Evolutionary conservation across 2,888 invertebrate species (phyloP).

Genomic region (Andricus quercusramuli): DNA sequence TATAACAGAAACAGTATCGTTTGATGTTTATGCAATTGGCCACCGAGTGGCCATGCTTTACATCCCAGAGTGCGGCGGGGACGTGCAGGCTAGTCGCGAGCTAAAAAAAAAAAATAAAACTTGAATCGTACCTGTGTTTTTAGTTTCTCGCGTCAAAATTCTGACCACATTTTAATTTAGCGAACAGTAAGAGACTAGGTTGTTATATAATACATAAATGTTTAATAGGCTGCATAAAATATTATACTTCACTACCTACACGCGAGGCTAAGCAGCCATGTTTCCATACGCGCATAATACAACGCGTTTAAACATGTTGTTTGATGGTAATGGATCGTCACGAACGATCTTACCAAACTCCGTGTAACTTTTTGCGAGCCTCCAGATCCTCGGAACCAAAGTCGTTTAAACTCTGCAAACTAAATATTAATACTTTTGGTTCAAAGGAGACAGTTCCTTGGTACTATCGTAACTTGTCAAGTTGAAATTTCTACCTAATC

Average conservation of each 20-base stretch:
- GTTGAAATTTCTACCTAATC: background rate
- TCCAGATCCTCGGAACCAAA: conserved; percentile 28
- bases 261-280: conserved; percentile 60
- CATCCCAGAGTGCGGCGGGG: conserved; percentile 57
- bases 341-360: conserved; percentile 42
- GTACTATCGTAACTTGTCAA: background rate
- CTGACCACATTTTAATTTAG: conserved; percentile 62
- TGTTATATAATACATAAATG: conserved; percentile 63
- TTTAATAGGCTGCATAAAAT: conserved; percentile 63
- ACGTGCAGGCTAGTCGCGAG: conserved; percentile 64
- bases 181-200: conserved; percentile 62
- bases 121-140: conserved; percentile 70
- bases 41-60: conserved; percentile 71
- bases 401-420: conserved; percentile 33
- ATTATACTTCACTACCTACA: conserved; percentile 59
- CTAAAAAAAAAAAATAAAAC: conserved; percentile 53
- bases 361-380: conserved; percentile 47
- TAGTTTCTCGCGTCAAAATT: conserved; percentile 66
- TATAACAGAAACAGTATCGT: conserved; percentile 67
- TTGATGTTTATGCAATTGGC: conserved; percentile 76
- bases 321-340: conserved; percentile 38
- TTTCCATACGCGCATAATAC: conserved; percentile 48
- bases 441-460: conserved; percentile 15
- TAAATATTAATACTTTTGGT: background rate
- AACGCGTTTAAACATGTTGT: conserved; percentile 43